Base-by-base conservation (phyloP, 1,140 invertebrate genomes). In the Magallana angulata region DNA sequence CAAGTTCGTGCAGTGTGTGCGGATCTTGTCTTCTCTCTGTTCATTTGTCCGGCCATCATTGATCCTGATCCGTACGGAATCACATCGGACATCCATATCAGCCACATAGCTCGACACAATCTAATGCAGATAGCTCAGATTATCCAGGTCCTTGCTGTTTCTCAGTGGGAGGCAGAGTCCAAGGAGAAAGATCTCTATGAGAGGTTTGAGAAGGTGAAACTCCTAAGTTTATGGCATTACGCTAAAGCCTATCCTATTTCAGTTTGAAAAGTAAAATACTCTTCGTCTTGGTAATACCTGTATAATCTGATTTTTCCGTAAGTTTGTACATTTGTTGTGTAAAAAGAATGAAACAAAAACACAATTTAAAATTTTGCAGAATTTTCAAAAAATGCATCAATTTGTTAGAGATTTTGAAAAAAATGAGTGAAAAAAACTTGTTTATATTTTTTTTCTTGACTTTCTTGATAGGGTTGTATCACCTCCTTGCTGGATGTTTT, bases 21-120 rank as follows among this genome's bases (percentile, higher is more conserved):
- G 0, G 98, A 99, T 94, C 95, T 99, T 24, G 97, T 99, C 12
- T 98, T 99, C 93, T 97, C 97, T 2, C 96, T 98, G 91, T 99
- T 99, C 91, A 98, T 99, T 87, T 99, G 98, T 93, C 98, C 98
- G 9, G 98, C 98, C 0, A 98, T 99, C 76, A 97, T 98, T 56
- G 98, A 99, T 95, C 98, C 99, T 0, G 98, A 99, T 95, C 97
- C 98, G 0, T 97, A 98, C 94, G 98, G 98, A n/a, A 98, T 99
- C 80, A 98, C 97, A 0, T 94, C 94, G 8, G 98, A 99, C 93
- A 97, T 97, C 1, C 97, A 98, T n/a, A 97, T 99, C 58, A 98
- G 97, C 85, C 96, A 98, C 89, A 96, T 98, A 59, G 98, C 98
- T 7, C 95, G 98, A 48, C 98, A 98, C 93, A 99, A 99, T 96